Conservation (phyloP, 2,888 invertebrate genomes). For the Archips xylosteana region DNA sequence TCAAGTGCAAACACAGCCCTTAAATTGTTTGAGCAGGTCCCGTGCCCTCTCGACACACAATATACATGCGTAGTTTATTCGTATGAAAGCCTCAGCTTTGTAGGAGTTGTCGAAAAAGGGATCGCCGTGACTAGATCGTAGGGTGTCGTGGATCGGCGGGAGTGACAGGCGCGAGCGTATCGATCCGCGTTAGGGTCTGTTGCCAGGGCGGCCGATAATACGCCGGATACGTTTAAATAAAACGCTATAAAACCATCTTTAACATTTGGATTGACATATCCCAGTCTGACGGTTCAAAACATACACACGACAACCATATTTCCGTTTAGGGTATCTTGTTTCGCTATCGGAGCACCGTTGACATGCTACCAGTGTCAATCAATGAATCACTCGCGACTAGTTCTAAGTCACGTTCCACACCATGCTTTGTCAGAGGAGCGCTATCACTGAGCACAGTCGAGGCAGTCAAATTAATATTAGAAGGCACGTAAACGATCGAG, state of each 20-base stretch:
- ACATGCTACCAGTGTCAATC: constrained; percentile 10
- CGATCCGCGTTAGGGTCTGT: constrained; percentile 18
- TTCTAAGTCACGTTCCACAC: constrained; percentile 23
- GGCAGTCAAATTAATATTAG: neutral
- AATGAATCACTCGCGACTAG: constrained; percentile 2
- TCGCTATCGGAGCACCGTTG: neutral
- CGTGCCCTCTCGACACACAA: neutral
- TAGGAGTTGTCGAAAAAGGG: neutral
- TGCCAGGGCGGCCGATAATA: neutral
- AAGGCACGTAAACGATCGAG: neutral
- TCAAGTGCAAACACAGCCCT: neutral
- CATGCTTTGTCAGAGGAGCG: neutral
- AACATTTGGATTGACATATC: neutral
- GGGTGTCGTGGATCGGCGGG: constrained; percentile 6
- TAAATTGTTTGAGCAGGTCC: neutral
- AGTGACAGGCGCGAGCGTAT: constrained; percentile 27
- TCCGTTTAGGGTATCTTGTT: neutral
- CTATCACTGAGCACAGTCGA: constrained; percentile 8
- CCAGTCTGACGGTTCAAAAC: neutral
- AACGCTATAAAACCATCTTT: neutral
- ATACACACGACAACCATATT: neutral
- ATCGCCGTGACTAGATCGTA: constrained; percentile 5
- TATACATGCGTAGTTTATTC: neutral
- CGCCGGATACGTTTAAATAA: neutral
- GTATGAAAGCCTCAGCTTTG: constrained; percentile 1